These are phyloP conservation scores for Penaeus indicus DNA, from an alignment of 1,140 invertebrate species.

Conservation along the genomic window DNA sequence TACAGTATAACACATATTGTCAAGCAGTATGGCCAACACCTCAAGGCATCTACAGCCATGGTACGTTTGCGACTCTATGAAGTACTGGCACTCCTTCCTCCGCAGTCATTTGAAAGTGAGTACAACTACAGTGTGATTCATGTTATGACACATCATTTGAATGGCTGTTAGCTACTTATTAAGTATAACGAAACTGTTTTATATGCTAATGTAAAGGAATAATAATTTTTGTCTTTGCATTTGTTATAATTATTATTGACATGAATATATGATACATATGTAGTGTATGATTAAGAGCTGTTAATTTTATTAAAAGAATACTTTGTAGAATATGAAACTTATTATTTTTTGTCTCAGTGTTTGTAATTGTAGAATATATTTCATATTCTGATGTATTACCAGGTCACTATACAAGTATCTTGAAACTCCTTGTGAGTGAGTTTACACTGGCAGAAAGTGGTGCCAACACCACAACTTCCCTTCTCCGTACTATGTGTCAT, in stretches of 20 bases:
- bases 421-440: conserved; percentile 93
- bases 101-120: conserved; percentile 86
- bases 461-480: conserved; percentile 93
- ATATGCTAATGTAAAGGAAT: not conserved
- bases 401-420: conserved; percentile 86
- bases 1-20: conserved; percentile 85
- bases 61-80: conserved; percentile 92
- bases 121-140: conserved; percentile 6
- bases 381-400: conserved; percentile 32
- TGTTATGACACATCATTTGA: not conserved
- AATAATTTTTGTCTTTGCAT: too few species aligned
- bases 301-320: too few species aligned
- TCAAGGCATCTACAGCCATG: conserved; percentile 94
- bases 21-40: conserved; percentile 91
- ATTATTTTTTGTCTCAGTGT: conserved; percentile 36
- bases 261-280: too few species aligned
- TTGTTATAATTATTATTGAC: too few species aligned
- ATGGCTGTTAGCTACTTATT: too few species aligned
- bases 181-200: too few species aligned
- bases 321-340: conserved; percentile 20
- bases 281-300: too few species aligned
- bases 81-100: conserved; percentile 85
- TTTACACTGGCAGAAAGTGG: conserved; percentile 96
- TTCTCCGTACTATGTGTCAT: conserved; percentile 89
- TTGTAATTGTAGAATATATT: conserved; percentile 1